Evolutionary conservation across 1,140 invertebrate species (phyloP).

Genomic region (Drosophila pectinifera): DNA sequence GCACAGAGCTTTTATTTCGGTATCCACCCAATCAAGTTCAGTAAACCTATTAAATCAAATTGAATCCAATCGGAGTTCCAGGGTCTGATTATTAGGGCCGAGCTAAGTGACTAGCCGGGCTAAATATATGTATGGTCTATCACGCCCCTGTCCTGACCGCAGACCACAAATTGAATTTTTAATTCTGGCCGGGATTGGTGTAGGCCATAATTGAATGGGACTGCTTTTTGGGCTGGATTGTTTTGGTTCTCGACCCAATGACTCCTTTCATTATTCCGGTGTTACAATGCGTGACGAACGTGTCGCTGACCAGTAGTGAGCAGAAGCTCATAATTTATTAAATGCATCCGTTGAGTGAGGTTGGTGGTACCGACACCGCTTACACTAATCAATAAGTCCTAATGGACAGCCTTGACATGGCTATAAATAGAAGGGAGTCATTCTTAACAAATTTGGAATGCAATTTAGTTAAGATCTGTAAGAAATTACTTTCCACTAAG

Average conservation of each 20-base stretch:
- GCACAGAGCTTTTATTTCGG: neutral
- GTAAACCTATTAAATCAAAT: conserved; percentile 36
- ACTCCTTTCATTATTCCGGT: conserved; percentile 38
- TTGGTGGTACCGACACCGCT: conserved; percentile 30
- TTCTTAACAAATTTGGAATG: conserved; percentile 18
- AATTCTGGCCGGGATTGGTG: conserved; percentile 31
- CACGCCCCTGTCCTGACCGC: conserved; percentile 16
- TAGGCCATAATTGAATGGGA: conserved; percentile 55
- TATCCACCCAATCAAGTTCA: conserved; percentile 4
- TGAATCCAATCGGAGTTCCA: conserved; percentile 35
- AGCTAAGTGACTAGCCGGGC: conserved; percentile 26
- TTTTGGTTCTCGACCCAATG: conserved; percentile 36
- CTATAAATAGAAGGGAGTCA: conserved; percentile 15
- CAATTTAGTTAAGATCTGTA: neutral
- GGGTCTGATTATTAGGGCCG: neutral
- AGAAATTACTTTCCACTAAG: neutral
- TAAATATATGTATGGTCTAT: conserved; percentile 29
- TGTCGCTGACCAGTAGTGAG: conserved; percentile 20
- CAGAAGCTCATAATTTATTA: conserved; percentile 58
- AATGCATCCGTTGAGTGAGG: conserved; percentile 8
- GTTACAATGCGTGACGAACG: conserved; percentile 51
- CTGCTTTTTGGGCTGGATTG: conserved; percentile 41
- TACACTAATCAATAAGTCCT: conserved; percentile 60
- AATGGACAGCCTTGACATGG: conserved; percentile 41
- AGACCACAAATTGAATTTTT: conserved; percentile 64